Evolutionary conservation across 1,140 invertebrate species (phyloP).

Genomic region (Lordiphosa mommai): DNA sequence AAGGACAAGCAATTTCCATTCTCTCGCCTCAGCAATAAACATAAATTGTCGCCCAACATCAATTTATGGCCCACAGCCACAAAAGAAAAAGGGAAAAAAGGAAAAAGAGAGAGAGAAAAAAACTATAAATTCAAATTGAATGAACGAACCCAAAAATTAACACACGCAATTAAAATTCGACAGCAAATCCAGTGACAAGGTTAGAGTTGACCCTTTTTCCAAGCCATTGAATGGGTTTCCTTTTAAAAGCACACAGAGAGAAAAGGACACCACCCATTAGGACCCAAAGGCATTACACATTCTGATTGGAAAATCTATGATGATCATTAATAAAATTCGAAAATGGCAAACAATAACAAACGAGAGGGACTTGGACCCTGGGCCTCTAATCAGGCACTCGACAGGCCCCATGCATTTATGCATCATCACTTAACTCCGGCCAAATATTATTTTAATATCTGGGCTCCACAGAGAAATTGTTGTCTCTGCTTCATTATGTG

Average conservation of each 20-base stretch:
- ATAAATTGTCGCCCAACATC: slow-evolving; percentile 55
- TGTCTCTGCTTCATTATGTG: slow-evolving; percentile 71
- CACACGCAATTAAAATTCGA: slow-evolving; percentile 69
- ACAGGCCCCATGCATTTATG: slow-evolving; percentile 49
- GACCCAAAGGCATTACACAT: slow-evolving; percentile 45
- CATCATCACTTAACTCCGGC: slow-evolving; percentile 43
- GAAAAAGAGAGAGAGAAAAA: neutral
- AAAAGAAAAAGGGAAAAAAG: neutral
- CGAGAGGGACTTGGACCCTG: slow-evolving; percentile 2
- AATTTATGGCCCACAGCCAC: slow-evolving; percentile 57
- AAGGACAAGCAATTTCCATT: slow-evolving; percentile 13
- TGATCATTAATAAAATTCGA: slow-evolving; percentile 68
- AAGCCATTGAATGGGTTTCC: slow-evolving; percentile 62
- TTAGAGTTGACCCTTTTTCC: slow-evolving; percentile 61
- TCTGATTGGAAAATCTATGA: slow-evolving; percentile 70
- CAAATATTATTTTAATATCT: slow-evolving; percentile 75
- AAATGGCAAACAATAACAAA: slow-evolving; percentile 57
- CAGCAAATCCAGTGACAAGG: slow-evolving; percentile 46
- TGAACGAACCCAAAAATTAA: slow-evolving; percentile 63
- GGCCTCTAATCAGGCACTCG: slow-evolving; percentile 50
- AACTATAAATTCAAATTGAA: slow-evolving; percentile 63
- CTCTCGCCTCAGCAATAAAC: slow-evolving; percentile 15
- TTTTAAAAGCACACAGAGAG: slow-evolving; percentile 2
- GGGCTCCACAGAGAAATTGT: slow-evolving; percentile 35
- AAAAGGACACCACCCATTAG: slow-evolving; percentile 39